Conservation (phyloP, 2,113 vertebrate genomes). For the Aptenodytes forsteri region DNA sequence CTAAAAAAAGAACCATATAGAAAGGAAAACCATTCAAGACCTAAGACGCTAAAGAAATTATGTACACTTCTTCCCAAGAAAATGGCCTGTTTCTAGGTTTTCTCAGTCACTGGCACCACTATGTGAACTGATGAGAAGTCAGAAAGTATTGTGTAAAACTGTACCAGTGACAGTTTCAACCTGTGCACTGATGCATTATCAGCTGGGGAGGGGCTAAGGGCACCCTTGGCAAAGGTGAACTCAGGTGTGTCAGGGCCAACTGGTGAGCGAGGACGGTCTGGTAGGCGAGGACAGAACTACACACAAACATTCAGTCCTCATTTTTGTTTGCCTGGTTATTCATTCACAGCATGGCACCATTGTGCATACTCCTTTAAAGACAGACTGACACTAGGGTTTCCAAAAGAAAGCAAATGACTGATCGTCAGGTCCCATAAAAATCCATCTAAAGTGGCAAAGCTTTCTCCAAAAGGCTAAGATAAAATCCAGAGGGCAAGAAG, state of each 20-base stretch:
- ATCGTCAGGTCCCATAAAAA: background rate
- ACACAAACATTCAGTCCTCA: background rate
- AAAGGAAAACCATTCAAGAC: background rate
- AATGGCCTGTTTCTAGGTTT: background rate
- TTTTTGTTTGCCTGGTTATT: background rate
- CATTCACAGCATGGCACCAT: background rate
- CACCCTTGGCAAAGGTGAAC: background rate
- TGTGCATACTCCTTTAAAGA: background rate
- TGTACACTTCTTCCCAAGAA: background rate
- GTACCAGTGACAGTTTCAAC: background rate
- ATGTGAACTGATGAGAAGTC: background rate
- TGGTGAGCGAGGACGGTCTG: background rate
- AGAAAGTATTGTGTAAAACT: background rate
- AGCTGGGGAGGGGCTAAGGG: background rate
- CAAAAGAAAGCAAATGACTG: background rate
- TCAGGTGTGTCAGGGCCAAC: background rate
- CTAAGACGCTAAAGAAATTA: background rate
- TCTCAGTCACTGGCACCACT: background rate
- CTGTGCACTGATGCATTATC: background rate
- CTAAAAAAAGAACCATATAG: background rate
- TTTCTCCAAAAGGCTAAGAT: background rate
- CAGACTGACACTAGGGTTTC: background rate
- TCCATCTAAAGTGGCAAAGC: background rate
- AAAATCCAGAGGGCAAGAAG: background rate
- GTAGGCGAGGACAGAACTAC: background rate